Conservation (phyloP, 2,888 invertebrate species). For the Heliconius charithonia region DNA sequence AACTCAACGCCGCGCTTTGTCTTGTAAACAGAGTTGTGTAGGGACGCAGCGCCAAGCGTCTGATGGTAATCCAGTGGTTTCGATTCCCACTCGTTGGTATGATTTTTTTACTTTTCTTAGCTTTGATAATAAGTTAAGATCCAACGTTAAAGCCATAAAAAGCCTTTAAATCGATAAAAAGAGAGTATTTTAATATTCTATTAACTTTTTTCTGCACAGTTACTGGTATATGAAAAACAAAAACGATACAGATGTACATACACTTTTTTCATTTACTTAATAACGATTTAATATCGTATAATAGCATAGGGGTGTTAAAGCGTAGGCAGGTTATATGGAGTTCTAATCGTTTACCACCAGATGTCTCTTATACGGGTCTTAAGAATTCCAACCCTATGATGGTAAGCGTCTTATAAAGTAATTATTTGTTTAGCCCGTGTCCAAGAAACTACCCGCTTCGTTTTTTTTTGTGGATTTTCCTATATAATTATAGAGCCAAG, state of each 20-base stretch:
- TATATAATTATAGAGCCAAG: neutral
- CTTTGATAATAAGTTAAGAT: too few relatives aligned
- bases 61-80: too few relatives aligned
- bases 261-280: slow-evolving; percentile 17
- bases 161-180: neutral
- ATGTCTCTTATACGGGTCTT: slow-evolving; percentile 52
- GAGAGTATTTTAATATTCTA: neutral
- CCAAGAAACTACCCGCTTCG: slow-evolving; percentile 13
- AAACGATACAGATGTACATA: slow-evolving; percentile 33
- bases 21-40: too few relatives aligned
- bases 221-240: neutral
- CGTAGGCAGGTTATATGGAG: slow-evolving; percentile 33
- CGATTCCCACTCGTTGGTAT: too few relatives aligned
- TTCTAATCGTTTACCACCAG: slow-evolving; percentile 37
- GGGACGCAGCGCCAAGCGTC: too few relatives aligned
- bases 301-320: slow-evolving; percentile 44
- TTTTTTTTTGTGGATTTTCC: slow-evolving; percentile 9
- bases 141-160: neutral
- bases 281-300: slow-evolving; percentile 27
- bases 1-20: too few relatives aligned
- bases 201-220: neutral
- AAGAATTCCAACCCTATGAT: slow-evolving; percentile 52
- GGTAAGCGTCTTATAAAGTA: slow-evolving; percentile 31
- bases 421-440: neutral
- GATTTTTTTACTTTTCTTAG: too few relatives aligned